Conservation (phyloP, 2,797 vertebrate species). For the Poeciliopsis infans region DNA sequence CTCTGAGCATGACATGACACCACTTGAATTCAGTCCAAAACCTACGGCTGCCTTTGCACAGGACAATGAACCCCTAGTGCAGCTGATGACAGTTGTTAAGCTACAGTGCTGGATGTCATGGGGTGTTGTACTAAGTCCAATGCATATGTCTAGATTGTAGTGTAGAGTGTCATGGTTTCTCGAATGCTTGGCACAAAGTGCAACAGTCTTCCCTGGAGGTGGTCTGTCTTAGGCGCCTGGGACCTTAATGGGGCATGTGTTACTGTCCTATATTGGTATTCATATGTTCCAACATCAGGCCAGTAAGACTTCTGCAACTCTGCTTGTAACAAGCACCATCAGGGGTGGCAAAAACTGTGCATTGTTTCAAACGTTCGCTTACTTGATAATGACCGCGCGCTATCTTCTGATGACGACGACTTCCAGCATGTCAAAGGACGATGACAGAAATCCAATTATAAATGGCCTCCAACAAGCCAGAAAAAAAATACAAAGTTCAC, state of each 20-base stretch:
- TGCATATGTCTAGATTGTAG: not conserved
- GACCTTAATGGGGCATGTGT: not conserved
- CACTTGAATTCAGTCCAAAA: not conserved
- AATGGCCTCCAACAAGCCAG: too few species aligned
- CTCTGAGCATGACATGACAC: not conserved
- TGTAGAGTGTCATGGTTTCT: not conserved
- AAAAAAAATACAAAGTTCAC: too few species aligned
- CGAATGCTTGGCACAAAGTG: not conserved
- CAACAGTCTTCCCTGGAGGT: not conserved
- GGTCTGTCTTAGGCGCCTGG: not conserved
- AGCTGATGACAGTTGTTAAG: slow-evolving; percentile 7
- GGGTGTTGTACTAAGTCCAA: not conserved
- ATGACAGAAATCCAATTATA: too few species aligned
- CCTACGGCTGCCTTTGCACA: not conserved
- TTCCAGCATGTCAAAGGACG: not conserved
- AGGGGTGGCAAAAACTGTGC: not conserved
- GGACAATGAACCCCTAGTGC: not conserved
- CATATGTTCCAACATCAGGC: not conserved
- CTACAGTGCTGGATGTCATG: not conserved
- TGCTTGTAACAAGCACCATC: not conserved
- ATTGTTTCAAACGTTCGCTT: not conserved
- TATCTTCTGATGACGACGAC: not conserved
- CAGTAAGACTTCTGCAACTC: not conserved
- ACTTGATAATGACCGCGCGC: not conserved
- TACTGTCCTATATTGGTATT: not conserved